A percentile compares a stretch with the other conserved stretches of the same genome.
phyloP scores from a whole-genome alignment of 1,140 invertebrate species.

The Drosophila persimilis region DNA sequence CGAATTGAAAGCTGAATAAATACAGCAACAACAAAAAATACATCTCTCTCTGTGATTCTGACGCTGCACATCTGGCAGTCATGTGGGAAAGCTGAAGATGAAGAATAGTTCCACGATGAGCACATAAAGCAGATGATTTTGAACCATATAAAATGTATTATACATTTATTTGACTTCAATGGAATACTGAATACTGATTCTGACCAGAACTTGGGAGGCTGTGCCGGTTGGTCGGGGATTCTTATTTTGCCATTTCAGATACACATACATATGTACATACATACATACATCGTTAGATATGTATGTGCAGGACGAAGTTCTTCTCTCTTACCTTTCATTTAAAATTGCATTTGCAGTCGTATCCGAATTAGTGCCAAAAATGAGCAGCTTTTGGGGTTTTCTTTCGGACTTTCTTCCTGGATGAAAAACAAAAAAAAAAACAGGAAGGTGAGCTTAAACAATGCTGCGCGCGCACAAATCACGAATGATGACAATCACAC shows the following conservation, averaged over 20 bases:
- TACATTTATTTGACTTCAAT: too few species aligned
- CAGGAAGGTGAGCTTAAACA: slow-evolving; percentile 15
- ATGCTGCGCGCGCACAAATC: slow-evolving; percentile 33
- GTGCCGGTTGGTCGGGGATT: too few species aligned
- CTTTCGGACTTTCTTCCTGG: slow-evolving; percentile 24
- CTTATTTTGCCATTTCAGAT: too few species aligned
- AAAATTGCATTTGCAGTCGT: not conserved
- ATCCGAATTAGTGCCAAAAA: not conserved
- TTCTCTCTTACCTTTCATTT: too few species aligned
- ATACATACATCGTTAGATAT: not conserved
- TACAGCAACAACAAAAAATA: too few species aligned
- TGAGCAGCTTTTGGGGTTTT: slow-evolving; percentile 4
- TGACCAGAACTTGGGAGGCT: too few species aligned
- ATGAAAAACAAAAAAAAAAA: not conserved
- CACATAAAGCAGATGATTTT: not conserved
- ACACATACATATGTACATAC: not conserved
- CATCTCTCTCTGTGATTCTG: too few species aligned
- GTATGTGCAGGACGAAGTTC: not conserved
- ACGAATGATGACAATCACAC: not conserved
- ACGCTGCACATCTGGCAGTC: slow-evolving; percentile 33
- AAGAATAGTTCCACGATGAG: too few species aligned
- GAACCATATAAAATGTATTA: too few species aligned
- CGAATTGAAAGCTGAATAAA: too few species aligned
- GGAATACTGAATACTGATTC: too few species aligned
- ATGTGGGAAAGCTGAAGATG: slow-evolving; percentile 16